Conservation (phyloP, 2,888 invertebrate genomes). For the Pterostichus madidus region DNA sequence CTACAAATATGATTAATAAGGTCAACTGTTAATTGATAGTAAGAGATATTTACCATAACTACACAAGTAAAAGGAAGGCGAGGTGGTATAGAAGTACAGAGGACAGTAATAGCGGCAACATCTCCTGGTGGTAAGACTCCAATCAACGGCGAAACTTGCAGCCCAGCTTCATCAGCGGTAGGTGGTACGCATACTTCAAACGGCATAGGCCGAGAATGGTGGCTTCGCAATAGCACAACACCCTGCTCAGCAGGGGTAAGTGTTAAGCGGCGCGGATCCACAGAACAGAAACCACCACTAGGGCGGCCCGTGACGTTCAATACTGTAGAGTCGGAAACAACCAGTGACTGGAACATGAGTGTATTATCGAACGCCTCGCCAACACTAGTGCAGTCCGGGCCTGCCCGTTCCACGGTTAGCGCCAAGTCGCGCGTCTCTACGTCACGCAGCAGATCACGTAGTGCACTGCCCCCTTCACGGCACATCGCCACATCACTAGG, state of each 20-base stretch:
- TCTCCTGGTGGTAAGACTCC: constrained; percentile 70
- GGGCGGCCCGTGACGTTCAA: constrained; percentile 19
- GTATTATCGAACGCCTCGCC: constrained; percentile 73
- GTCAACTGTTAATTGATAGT: not conserved
- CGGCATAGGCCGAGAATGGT: constrained; percentile 63
- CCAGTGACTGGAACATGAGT: constrained; percentile 73
- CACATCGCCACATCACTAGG: constrained; percentile 72
- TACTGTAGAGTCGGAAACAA: not conserved
- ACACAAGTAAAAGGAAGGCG: constrained; percentile 18
- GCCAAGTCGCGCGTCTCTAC: constrained; percentile 73
- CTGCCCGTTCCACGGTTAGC: constrained; percentile 75
- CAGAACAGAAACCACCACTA: constrained; percentile 56
- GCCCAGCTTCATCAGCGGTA: constrained; percentile 27
- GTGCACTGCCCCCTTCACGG: constrained; percentile 72
- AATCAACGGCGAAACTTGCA: constrained; percentile 66
- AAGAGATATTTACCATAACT: constrained; percentile 17
- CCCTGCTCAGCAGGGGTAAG: constrained; percentile 66
- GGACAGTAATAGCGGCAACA: constrained; percentile 70
- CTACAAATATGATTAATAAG: not conserved
- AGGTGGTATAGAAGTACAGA: constrained; percentile 65
- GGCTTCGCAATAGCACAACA: constrained; percentile 63
- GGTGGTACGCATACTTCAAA: constrained; percentile 65
- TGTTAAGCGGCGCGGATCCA: constrained; percentile 68
- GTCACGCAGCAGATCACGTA: constrained; percentile 72
- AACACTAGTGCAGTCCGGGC: constrained; percentile 37